phyloP scores from a whole-genome alignment of 2,113 vertebrate genomes.

The Mus pahari region DNA sequence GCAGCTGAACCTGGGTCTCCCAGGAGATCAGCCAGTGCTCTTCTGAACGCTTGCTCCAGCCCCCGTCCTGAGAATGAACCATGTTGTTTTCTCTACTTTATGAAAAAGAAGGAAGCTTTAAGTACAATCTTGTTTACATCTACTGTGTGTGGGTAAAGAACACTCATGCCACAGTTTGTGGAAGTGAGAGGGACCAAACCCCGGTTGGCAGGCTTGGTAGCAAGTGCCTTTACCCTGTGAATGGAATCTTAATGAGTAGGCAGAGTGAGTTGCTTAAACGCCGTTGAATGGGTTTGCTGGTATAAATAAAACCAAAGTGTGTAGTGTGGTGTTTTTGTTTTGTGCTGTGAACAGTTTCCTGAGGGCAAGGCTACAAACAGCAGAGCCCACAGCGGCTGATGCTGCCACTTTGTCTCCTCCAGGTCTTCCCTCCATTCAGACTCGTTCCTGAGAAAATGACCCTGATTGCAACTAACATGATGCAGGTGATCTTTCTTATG shows the following conservation, averaged over 20 bases:
- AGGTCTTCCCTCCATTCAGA: slow-evolving; percentile 86
- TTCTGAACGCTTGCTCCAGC: not conserved
- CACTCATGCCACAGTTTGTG: not conserved
- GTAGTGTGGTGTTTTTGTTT: not conserved
- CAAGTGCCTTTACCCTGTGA: not conserved
- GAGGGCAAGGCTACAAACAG: not conserved
- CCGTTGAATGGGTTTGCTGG: slow-evolving; percentile 44
- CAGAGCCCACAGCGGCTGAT: not conserved
- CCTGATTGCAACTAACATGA: slow-evolving; percentile 81
- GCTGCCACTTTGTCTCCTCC: slow-evolving; percentile 13
- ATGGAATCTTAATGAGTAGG: slow-evolving; percentile 31
- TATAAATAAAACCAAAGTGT: slow-evolving; percentile 6
- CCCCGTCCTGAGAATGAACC: not conserved
- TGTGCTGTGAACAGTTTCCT: not conserved
- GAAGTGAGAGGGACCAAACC: not conserved
- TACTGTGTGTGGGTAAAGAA: not conserved
- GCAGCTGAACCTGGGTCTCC: not conserved
- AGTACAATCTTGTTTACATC: slow-evolving; percentile 18
- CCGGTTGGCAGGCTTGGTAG: not conserved
- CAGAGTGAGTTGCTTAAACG: slow-evolving; percentile 35
- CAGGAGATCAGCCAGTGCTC: not conserved
- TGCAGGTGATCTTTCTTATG: slow-evolving; percentile 78
- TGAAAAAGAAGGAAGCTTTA: not conserved
- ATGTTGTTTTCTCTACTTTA: not conserved
- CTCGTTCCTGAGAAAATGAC: slow-evolving; percentile 84